Conservation (phyloP, 1,140 invertebrate genomes). For the Pogonomyrmex barbatus region DNA sequence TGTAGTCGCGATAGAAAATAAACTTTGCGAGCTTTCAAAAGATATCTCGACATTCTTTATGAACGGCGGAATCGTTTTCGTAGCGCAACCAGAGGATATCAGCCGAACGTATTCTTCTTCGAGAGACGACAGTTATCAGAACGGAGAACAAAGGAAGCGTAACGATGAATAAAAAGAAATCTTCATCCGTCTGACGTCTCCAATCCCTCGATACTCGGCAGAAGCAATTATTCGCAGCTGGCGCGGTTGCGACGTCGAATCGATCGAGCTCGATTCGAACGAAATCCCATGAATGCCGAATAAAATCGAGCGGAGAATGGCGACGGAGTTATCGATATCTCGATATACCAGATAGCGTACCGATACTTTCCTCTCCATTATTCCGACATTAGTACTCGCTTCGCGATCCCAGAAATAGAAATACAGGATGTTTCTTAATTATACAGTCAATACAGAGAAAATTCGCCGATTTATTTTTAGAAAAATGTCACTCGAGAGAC, state of each 20-base stretch:
- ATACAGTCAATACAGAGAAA: background rate
- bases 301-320: conserved; percentile 39
- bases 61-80: conserved; percentile 13
- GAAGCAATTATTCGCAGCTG: conserved; percentile 63
- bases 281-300: conserved; percentile 25
- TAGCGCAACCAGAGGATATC: background rate
- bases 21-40: conserved; percentile 9
- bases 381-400: conserved; percentile 20
- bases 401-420: background rate
- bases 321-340: background rate
- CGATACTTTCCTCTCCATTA: conserved; percentile 22
- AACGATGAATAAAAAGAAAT: conserved; percentile 59
- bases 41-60: conserved; percentile 21
- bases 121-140: conserved; percentile 60
- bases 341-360: conserved; percentile 6
- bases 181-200: conserved; percentile 52
- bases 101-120: conserved; percentile 44
- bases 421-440: background rate
- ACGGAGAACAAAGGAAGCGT: conserved; percentile 54
- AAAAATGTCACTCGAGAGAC: background rate
- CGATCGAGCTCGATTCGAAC: conserved; percentile 43
- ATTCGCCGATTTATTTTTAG: background rate
- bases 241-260: conserved; percentile 47
- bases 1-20: background rate
- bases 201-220: conserved; percentile 54